Evolutionary conservation across 2,113 vertebrate genomes (phyloP).

Genomic region (Colius striatus): DNA sequence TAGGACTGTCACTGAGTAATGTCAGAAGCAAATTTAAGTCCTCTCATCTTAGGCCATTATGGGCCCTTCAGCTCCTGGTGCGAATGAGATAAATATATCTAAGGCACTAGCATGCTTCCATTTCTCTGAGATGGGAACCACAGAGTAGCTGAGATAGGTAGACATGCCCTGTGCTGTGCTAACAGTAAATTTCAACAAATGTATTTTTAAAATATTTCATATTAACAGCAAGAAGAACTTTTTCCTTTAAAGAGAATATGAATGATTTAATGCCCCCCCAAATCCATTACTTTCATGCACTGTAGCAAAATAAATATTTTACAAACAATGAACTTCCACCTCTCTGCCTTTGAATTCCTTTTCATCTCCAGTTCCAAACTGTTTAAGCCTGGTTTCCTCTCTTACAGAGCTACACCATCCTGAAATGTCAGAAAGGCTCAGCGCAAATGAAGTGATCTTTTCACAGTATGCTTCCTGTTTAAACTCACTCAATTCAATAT

Average conservation of each 20-base stretch:
- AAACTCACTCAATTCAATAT: constrained; percentile 36
- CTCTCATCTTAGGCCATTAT: background rate
- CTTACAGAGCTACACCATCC: background rate
- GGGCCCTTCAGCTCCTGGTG: background rate
- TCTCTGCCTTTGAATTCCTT: background rate
- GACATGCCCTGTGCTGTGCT: background rate
- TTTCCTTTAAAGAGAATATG: constrained; percentile 14
- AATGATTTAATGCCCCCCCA: background rate
- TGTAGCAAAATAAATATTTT: constrained; percentile 24
- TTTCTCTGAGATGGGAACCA: background rate
- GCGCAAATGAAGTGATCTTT: constrained; percentile 30
- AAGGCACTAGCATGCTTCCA: background rate
- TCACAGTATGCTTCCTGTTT: background rate
- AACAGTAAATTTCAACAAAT: constrained; percentile 3
- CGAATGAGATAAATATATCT: background rate
- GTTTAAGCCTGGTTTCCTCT: background rate
- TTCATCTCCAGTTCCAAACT: background rate
- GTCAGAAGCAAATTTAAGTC: background rate
- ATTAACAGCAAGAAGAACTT: background rate
- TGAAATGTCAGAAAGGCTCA: background rate
- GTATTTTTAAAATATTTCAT: background rate
- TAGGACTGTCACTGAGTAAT: background rate
- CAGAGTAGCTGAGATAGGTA: background rate
- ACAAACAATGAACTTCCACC: constrained; percentile 26
- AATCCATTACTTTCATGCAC: constrained; percentile 35